These are phyloP conservation scores for Hylyphantes graminicola DNA, from an alignment of 1,140 invertebrate genomes.

Conservation along the genomic window DNA sequence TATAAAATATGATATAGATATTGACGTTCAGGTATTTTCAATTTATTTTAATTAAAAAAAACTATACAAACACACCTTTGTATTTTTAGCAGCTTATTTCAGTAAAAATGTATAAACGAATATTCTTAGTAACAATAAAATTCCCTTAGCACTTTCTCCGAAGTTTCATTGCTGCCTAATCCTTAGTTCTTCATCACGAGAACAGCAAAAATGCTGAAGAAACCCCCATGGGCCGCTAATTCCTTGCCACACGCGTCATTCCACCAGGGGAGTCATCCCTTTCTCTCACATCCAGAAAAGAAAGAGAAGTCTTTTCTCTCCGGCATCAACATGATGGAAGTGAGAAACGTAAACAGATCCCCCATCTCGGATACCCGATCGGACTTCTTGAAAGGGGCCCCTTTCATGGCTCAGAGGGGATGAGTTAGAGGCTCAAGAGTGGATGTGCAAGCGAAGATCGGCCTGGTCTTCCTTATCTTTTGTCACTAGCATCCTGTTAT, in stretches of 20 bases:
- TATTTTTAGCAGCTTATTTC: too few species aligned
- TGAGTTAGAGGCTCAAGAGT: not conserved
- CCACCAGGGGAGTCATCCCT: not conserved
- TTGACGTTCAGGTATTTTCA: too few species aligned
- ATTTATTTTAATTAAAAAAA: too few species aligned
- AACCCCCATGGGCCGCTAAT: not conserved
- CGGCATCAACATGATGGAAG: slow-evolving; percentile 16
- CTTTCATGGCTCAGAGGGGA: not conserved
- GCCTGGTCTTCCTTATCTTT: not conserved
- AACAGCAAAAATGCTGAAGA: not conserved
- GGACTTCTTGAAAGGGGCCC: not conserved
- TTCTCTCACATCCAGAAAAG: not conserved
- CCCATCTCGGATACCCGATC: slow-evolving; percentile 11
- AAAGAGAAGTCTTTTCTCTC: slow-evolving; percentile 6
- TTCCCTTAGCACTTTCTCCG: too few species aligned
- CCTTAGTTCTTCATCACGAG: too few species aligned
- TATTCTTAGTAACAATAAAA: too few species aligned
- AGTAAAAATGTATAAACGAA: too few species aligned
- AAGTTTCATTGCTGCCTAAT: too few species aligned
- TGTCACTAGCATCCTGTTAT: not conserved
- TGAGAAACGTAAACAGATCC: slow-evolving; percentile 27
- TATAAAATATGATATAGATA: too few species aligned
- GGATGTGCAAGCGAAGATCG: too few species aligned
- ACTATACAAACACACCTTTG: too few species aligned
- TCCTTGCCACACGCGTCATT: not conserved